Conservation (phyloP, 2,113 vertebrate species). For the Microcebus lehilahytsara region DNA sequence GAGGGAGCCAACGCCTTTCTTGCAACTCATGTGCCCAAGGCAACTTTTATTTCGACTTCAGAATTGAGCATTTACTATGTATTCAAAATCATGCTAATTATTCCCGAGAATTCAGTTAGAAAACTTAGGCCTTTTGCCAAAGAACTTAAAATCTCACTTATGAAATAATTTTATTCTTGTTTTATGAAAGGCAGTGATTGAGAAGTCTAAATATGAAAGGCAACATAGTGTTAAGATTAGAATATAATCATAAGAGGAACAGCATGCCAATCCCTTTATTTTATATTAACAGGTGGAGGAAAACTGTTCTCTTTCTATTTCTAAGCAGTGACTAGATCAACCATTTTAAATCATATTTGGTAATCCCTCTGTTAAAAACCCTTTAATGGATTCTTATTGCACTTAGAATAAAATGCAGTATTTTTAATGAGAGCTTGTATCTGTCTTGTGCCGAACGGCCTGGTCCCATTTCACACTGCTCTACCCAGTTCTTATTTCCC, state of each 20-base stretch:
- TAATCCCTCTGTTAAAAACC: not conserved
- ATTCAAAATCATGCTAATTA: constrained; percentile 46
- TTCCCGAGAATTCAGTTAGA: constrained; percentile 39
- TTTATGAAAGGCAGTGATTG: constrained; percentile 44
- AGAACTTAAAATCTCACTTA: not conserved
- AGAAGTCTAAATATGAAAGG: constrained; percentile 31
- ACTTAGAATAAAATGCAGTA: not conserved
- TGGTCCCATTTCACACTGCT: not conserved
- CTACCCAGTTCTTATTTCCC: not conserved
- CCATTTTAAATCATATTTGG: not conserved
- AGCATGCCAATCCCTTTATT: not conserved
- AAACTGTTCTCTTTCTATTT: not conserved
- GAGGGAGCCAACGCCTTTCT: not conserved
- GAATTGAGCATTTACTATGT: constrained; percentile 16
- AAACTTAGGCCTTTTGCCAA: constrained; percentile 4
- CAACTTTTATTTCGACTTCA: constrained; percentile 41
- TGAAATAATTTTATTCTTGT: constrained; percentile 50
- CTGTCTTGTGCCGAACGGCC: not conserved
- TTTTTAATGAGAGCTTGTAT: not conserved
- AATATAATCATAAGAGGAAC: not conserved
- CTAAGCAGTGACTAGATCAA: not conserved
- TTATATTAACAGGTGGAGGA: not conserved
- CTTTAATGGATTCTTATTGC: not conserved
- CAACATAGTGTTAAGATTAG: not conserved
- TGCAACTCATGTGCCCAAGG: not conserved